Evolutionary conservation across 2,888 invertebrate species (phyloP).

Genomic region (Micoletzkya japonica): DNA sequence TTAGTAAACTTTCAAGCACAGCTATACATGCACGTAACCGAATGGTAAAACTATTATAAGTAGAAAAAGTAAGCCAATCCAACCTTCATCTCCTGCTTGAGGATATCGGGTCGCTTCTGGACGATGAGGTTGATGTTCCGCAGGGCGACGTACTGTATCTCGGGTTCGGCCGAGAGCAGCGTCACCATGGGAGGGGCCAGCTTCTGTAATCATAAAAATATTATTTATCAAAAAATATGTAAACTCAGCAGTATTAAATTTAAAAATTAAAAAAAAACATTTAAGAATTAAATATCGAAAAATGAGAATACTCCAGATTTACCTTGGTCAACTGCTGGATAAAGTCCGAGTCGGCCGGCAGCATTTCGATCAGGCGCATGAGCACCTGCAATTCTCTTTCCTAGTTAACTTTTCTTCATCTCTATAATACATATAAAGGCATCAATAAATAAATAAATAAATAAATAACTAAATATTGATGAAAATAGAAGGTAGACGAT

Average conservation of each 20-base stretch:
- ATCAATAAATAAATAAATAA: too few species aligned
- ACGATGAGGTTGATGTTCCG: constrained; percentile 98
- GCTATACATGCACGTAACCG: background rate
- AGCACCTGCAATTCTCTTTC: constrained; percentile 72
- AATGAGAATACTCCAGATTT: background rate
- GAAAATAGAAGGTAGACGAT: too few species aligned
- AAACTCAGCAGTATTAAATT: background rate
- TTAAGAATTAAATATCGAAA: background rate
- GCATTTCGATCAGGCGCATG: constrained; percentile 97
- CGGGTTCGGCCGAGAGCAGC: constrained; percentile 92
- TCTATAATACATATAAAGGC: too few species aligned
- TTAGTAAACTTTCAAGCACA: background rate
- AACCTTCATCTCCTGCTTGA: constrained; percentile 98
- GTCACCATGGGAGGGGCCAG: constrained; percentile 98
- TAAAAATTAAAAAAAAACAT: background rate
- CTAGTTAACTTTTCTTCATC: too few species aligned
- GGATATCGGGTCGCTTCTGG: constrained; percentile 92
- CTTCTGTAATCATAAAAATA: constrained; percentile 69
- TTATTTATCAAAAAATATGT: background rate
- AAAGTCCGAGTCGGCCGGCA: constrained; percentile 88
- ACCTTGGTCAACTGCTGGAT: constrained; percentile 84
- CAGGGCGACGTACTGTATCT: constrained; percentile 97
- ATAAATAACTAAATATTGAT: too few species aligned
- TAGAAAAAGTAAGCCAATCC: background rate
- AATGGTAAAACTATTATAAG: background rate